A percentile compares a stretch with the other conserved stretches of the same genome.
Conservation (phyloP, 2,888 invertebrate genomes). For the Syrista parreyssii region DNA sequence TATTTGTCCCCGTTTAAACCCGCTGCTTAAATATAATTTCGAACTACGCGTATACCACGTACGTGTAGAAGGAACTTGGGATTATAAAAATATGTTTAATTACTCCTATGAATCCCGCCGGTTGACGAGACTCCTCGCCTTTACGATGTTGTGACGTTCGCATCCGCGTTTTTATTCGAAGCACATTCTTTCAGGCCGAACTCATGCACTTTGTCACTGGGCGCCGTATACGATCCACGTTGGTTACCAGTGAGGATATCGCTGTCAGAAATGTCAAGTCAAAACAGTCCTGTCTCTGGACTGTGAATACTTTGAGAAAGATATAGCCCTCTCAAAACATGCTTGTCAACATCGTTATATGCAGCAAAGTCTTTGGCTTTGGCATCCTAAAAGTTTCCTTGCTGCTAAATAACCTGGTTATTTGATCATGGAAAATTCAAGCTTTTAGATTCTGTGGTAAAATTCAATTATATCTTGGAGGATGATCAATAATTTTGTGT, state of each 20-base stretch:
- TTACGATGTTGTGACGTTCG: conserved; percentile 35
- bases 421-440: no score
- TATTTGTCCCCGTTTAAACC: not conserved
- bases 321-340: not conserved
- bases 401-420: not conserved
- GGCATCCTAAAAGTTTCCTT: not conserved
- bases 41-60: not conserved
- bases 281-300: conserved; percentile 7
- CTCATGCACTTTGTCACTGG: conserved; percentile 6
- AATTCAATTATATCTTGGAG: no score
- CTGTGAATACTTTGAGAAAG: not conserved
- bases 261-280: conserved; percentile 17
- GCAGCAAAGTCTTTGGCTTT: not conserved
- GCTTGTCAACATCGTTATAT: not conserved
- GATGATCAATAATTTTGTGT: not conserved
- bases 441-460: no score
- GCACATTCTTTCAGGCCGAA: conserved; percentile 25
- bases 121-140: conserved; percentile 21
- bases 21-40: not conserved
- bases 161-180: conserved; percentile 35
- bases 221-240: conserved; percentile 10
- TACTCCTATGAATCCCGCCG: conserved; percentile 19
- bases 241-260: conserved; percentile 4
- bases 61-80: not conserved
- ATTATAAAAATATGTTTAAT: conserved; percentile 25